A percentile compares a stretch with the other conserved stretches of the same genome.
These are phyloP conservation scores for Toxostoma redivivum DNA, from an alignment of 2,113 vertebrate genomes.

Conservation along the genomic window DNA sequence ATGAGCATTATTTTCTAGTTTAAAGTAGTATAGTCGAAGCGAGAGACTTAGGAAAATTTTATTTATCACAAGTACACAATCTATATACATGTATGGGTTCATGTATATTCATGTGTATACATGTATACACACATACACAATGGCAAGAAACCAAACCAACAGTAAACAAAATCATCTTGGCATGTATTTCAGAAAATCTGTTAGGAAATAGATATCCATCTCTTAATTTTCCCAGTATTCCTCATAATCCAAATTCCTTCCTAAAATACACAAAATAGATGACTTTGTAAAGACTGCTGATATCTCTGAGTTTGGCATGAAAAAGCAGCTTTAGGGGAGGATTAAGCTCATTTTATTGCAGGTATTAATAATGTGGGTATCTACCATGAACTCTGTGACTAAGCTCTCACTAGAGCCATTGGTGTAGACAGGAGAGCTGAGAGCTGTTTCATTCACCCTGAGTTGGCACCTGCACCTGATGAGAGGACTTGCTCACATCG, in stretches of 20 bases:
- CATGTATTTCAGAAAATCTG: neutral
- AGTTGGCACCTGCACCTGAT: neutral
- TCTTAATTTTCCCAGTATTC: neutral
- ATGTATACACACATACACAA: neutral
- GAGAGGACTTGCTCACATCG: neutral
- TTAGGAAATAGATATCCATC: neutral
- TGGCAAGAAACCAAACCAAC: neutral
- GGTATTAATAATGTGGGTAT: neutral
- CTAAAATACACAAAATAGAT: neutral
- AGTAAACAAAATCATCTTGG: neutral
- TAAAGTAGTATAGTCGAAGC: neutral
- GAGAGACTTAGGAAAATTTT: neutral
- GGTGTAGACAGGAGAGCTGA: neutral
- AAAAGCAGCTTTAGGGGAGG: neutral
- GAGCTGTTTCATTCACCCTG: neutral
- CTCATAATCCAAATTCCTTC: neutral
- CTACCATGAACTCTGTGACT: neutral
- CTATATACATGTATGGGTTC: no score
- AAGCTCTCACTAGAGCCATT: neutral
- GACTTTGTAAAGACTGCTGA: neutral
- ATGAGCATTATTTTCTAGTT: neutral
- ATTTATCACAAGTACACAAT: neutral
- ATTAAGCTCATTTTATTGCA: neutral
- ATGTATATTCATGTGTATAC: accelerated
- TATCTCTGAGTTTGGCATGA: neutral